Conservation (phyloP, 2,113 vertebrate genomes). For the Choloepus hoffmanni region DNA sequence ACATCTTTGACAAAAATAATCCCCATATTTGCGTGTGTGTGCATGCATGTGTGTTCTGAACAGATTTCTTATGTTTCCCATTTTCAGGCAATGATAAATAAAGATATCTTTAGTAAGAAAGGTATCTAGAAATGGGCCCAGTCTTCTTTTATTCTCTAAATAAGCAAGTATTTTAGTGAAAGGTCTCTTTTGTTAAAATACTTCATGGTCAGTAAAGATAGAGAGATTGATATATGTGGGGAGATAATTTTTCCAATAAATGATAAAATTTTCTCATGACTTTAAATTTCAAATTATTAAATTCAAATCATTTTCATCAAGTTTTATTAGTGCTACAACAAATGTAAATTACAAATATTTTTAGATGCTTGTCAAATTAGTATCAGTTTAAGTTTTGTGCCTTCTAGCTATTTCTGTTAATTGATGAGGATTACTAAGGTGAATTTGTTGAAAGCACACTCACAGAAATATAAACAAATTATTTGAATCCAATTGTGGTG, state of each 20-base stretch:
- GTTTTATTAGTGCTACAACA: neutral
- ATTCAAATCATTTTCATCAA: neutral
- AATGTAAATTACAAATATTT: conserved; percentile 32
- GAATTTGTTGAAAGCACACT: neutral
- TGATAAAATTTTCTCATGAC: neutral
- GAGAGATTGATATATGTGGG: neutral
- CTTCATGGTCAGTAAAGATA: neutral
- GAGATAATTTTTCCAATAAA: neutral
- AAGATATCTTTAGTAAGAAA: neutral
- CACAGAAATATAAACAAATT: conserved; percentile 31
- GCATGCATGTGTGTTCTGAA: neutral
- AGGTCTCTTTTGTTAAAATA: neutral
- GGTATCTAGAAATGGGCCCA: neutral
- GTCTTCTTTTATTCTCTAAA: neutral
- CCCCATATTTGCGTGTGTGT: too few species aligned
- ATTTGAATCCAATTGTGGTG: neutral
- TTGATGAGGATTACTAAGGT: neutral
- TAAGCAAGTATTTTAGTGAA: neutral
- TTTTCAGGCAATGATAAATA: neutral
- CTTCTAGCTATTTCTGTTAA: neutral
- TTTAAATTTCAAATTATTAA: conserved; percentile 26
- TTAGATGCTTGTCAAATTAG: neutral
- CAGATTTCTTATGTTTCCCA: neutral
- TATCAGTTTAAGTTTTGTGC: neutral
- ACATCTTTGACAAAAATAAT: neutral